Conservation (phyloP, 2,888 invertebrate genomes). For the Galeopsomyia nigrocyanea region DNA sequence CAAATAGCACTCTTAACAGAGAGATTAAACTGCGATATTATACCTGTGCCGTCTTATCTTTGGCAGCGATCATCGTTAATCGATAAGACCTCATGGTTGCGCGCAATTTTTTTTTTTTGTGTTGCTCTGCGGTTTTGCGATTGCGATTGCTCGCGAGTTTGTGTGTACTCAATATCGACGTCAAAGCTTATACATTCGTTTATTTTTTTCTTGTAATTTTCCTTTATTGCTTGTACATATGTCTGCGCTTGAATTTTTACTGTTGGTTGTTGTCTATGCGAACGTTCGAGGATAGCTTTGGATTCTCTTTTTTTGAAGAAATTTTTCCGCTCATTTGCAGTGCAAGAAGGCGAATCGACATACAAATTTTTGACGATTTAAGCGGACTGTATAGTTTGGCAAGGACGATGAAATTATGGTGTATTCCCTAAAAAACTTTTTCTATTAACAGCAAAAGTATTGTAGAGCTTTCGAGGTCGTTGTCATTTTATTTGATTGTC, state of each 20-base stretch:
- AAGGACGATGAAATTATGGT: no score
- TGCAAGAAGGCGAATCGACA: background rate
- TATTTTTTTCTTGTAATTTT: constrained; percentile 28
- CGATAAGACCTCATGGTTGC: constrained; percentile 30
- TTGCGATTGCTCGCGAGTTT: background rate
- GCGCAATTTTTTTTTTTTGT: background rate
- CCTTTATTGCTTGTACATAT: constrained; percentile 15
- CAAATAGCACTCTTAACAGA: constrained; percentile 21
- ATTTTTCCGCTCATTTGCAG: background rate
- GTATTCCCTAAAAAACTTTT: no score
- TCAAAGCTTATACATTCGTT: constrained; percentile 3
- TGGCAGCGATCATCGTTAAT: constrained; percentile 30
- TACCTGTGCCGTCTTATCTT: constrained; percentile 23
- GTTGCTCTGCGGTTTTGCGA: background rate
- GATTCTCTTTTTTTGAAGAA: constrained; percentile 5
- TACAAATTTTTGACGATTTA: background rate
- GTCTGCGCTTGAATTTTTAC: constrained; percentile 5
- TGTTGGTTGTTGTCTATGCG: constrained; percentile 7
- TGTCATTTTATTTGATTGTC: no score
- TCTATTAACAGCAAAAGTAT: no score
- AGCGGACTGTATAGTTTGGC: no score
- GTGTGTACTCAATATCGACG: background rate
- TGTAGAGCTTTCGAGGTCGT: no score
- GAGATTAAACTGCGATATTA: constrained; percentile 32
- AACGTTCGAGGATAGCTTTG: no score